phyloP scores from a whole-genome alignment of 2,113 vertebrate genomes.

The Edolisoma coerulescens region DNA sequence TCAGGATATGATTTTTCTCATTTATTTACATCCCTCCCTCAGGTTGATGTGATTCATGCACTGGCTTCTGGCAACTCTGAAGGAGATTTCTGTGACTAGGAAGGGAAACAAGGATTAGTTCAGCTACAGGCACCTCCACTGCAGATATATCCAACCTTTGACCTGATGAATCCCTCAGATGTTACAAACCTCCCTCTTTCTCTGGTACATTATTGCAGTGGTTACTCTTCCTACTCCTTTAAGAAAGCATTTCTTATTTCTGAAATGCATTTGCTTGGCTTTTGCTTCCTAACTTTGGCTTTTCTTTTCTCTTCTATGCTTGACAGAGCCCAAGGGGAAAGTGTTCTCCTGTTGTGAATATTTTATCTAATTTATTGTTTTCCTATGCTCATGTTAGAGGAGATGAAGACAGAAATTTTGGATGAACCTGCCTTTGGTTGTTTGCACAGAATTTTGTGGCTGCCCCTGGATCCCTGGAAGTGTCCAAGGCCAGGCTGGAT shows the following conservation, averaged over 20 bases:
- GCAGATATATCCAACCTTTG: neutral
- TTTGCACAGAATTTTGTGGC: neutral
- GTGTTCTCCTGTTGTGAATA: neutral
- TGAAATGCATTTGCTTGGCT: neutral
- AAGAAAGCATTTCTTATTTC: neutral
- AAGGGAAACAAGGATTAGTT: neutral
- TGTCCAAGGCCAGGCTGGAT: rapidly evolving
- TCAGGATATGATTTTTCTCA: neutral
- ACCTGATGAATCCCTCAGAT: neutral
- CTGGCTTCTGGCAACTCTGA: neutral
- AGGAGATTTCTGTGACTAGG: neutral
- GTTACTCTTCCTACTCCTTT: neutral
- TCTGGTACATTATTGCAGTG: neutral
- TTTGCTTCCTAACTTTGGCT: neutral
- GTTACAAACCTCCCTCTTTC: neutral
- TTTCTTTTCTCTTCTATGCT: neutral
- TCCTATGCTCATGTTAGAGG: neutral
- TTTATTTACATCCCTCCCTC: neutral
- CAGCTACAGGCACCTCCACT: neutral
- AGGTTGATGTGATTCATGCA: neutral
- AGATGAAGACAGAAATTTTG: neutral
- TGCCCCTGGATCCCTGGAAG: neutral
- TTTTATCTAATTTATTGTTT: neutral
- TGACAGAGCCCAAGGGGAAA: neutral
- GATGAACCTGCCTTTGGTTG: neutral